Base-by-base conservation (phyloP, 2,888 invertebrate genomes). In the Actias luna region DNA sequence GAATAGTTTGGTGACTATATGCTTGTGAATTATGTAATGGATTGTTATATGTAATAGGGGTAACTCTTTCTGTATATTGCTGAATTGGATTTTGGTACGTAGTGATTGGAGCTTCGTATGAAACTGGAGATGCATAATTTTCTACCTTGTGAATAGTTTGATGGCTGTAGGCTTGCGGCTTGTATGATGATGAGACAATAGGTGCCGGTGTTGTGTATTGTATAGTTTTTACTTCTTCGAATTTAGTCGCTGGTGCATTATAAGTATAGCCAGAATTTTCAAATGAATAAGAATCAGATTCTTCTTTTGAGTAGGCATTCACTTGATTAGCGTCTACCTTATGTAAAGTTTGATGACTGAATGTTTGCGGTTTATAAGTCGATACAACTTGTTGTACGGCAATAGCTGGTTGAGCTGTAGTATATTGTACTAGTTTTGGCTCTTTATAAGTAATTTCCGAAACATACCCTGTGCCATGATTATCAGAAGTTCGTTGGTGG, bases 81-180 rank as follows among this genome's bases (percentile, higher is more conserved):
- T 88, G 64, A 18, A 91, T 78, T 3, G 91, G 92, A 67, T 92
- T 92, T 71, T 89, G 80, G 64, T 92, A 89, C 18, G 84, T 66
- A 18, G 89, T 81, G 2, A 88, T 85, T 31, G 61, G 61, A 10
- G 57, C 61, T 58, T 42, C 42, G 25, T 61, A 61, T 22, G 61
- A 61, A 16, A 61, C 77, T 39, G 83, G 79, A 8, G 83, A 75
- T 42, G 75, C 67, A 5, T 79, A 75, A 60, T 85, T 80, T 64
- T 86, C 80, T 16, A 82, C 67, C 69, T 85, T 84, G 64, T 91
- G 89, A 36, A 84, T 69, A 22, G 82, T 83, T 67, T 86, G 83
- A 63, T 87, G 88, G 59, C 80, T 84, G 64, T 78, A 85, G 5
- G 73, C 70, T 63, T 82, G 76, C 55, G 82, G 82, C 67, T 69